Conservation (phyloP, 2,113 vertebrate species). For the Herpailurus yagouaroundi region DNA sequence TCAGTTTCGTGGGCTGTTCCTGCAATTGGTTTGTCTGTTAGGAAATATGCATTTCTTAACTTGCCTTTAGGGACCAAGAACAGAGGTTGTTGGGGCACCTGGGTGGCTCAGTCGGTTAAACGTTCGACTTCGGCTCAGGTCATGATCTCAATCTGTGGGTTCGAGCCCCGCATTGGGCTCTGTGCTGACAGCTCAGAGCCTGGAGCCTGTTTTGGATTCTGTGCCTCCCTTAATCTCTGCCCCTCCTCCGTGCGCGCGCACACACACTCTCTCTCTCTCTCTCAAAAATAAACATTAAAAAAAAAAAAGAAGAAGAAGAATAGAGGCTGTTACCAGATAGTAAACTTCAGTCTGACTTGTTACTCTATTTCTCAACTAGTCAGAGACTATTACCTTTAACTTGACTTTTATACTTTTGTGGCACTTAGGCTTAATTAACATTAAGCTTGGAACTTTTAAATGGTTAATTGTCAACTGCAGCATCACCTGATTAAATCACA, state of each 20-base stretch:
- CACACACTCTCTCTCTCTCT: too few species aligned
- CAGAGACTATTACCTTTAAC: neutral
- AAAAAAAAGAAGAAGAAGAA: too few species aligned
- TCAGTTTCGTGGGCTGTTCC: neutral
- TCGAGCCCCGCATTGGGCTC: too few species aligned
- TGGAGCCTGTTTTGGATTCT: too few species aligned
- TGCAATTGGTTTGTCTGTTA: neutral
- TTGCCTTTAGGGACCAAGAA: neutral
- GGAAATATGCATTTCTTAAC: neutral
- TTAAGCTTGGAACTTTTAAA: slow-evolving; percentile 21
- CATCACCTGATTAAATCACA: neutral
- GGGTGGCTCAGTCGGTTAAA: too few species aligned
- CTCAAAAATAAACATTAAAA: too few species aligned
- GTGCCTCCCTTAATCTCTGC: too few species aligned
- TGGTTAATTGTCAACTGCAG: neutral
- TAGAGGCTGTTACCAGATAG: neutral
- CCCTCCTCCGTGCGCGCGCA: too few species aligned
- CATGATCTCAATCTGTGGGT: too few species aligned
- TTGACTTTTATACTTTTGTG: neutral
- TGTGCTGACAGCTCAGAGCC: too few species aligned
- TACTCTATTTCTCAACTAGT: neutral
- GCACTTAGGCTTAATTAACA: neutral
- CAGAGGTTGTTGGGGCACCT: too few species aligned
- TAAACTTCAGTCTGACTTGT: neutral
- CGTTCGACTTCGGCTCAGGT: too few species aligned